phyloP scores from a whole-genome alignment of 2,888 invertebrate species.

The Drosophila infuscata region DNA sequence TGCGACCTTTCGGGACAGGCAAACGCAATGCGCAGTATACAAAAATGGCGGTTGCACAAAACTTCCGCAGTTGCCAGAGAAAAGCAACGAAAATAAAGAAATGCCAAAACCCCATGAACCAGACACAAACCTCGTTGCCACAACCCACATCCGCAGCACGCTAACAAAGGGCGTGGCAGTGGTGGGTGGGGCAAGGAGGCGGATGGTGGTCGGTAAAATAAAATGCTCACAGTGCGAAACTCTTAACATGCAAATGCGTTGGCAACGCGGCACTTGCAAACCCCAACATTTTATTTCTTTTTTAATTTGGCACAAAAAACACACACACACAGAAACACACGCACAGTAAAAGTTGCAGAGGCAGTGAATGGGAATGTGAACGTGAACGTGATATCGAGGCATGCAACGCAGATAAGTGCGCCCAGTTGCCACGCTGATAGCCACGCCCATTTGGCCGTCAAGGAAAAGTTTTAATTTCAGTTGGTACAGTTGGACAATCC shows the following conservation, averaged over 20 bases:
- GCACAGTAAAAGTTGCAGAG: slow-evolving; percentile 12
- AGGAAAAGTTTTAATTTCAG: slow-evolving; percentile 80
- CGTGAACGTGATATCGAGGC: slow-evolving; percentile 74
- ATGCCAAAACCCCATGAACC: slow-evolving; percentile 41
- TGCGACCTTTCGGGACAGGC: slow-evolving; percentile 6
- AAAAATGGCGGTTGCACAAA: slow-evolving; percentile 68
- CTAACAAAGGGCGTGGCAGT: slow-evolving; percentile 42
- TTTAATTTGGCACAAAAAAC: slow-evolving; percentile 65
- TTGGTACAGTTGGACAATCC: slow-evolving; percentile 50
- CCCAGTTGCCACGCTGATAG: slow-evolving; percentile 52
- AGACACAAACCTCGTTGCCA: slow-evolving; percentile 28
- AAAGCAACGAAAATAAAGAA: slow-evolving; percentile 23
- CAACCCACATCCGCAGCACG: slow-evolving; percentile 56
- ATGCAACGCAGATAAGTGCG: slow-evolving; percentile 71
- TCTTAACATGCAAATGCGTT: slow-evolving; percentile 77
- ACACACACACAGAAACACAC: slow-evolving; percentile 7
- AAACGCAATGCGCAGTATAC: slow-evolving; percentile 46
- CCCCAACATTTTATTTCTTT: slow-evolving; percentile 62
- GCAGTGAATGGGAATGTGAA: slow-evolving; percentile 16
- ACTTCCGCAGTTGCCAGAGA: slow-evolving; percentile 65
- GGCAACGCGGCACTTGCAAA: slow-evolving; percentile 29
- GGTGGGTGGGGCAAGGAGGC: slow-evolving; percentile 1
- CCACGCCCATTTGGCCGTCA: slow-evolving; percentile 62
- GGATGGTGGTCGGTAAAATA: slow-evolving; percentile 33
- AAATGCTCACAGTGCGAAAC: slow-evolving; percentile 76